Conservation (phyloP, 2,797 vertebrate genomes). For the Ciconia nigra region DNA sequence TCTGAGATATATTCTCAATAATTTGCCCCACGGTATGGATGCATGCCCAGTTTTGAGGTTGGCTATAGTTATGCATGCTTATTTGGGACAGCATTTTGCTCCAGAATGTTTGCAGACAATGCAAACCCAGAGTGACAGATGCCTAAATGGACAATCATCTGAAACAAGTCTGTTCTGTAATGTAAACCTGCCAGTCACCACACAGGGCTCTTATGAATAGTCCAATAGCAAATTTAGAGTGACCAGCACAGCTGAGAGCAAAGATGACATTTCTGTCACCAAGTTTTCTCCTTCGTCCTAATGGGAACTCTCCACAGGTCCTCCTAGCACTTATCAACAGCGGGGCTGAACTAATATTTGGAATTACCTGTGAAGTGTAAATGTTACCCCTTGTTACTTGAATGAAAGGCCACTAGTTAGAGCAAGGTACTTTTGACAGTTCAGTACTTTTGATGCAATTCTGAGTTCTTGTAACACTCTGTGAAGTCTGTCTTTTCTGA, state of each 20-base stretch:
- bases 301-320: background rate
- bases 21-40: background rate
- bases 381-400: background rate
- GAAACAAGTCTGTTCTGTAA: background rate
- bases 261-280: background rate
- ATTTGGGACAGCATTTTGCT: background rate
- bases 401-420: background rate
- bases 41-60: background rate
- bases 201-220: background rate
- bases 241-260: background rate
- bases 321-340: background rate
- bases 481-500: background rate
- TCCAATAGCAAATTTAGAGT: background rate
- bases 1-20: background rate
- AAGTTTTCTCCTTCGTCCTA: background rate
- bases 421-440: background rate
- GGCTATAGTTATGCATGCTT: background rate
- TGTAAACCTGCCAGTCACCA: background rate
- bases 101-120: background rate
- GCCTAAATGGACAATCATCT: background rate
- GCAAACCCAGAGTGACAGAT: background rate
- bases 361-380: background rate
- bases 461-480: background rate
- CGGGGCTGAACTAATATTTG: background rate
- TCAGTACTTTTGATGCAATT: background rate